phyloP scores from a whole-genome alignment of 1,140 invertebrate genomes.

The Sitobion miscanthi region DNA sequence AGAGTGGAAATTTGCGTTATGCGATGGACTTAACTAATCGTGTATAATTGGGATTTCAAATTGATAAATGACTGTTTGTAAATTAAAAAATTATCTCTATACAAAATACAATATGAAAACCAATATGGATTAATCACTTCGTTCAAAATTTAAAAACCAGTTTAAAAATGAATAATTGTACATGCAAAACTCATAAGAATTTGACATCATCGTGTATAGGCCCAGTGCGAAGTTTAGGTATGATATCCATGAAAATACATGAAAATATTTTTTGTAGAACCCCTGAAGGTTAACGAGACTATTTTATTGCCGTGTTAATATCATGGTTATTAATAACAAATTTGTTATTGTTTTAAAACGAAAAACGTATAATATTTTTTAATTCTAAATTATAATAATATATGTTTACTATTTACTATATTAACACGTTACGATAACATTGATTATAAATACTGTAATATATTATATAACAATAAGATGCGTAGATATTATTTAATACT shows the following conservation, averaged over 20 bases:
- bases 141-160: neutral
- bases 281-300: constrained; percentile 5
- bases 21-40: neutral
- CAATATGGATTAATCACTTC: neutral
- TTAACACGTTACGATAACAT: neutral
- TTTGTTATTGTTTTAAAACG: neutral
- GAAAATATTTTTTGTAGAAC: neutral
- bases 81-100: neutral
- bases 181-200: neutral
- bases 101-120: no score
- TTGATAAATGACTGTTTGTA: neutral
- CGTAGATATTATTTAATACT: neutral
- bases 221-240: neutral
- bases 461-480: neutral
- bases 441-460: neutral
- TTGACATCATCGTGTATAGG: neutral
- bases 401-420: neutral
- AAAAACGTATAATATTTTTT: neutral
- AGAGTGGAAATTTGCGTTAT: no score
- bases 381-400: constrained; percentile 5
- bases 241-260: neutral
- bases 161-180: neutral
- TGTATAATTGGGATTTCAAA: neutral
- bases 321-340: neutral
- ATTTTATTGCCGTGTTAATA: neutral